These are phyloP conservation scores for Malurus cyaneus DNA, from an alignment of 2,113 vertebrate genomes.

Conservation along the genomic window DNA sequence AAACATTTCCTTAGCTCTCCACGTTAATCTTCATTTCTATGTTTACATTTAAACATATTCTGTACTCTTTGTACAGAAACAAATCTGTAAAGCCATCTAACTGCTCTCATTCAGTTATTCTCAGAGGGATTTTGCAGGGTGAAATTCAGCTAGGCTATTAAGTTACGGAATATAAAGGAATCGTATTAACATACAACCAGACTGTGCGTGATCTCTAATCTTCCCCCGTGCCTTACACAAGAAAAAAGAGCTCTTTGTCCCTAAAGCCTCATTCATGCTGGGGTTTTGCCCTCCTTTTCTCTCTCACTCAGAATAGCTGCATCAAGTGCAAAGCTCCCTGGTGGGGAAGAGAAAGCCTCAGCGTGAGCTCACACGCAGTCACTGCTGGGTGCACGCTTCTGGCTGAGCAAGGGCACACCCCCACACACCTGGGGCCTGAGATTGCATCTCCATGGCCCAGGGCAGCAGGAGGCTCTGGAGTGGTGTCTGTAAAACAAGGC, in stretches of 20 bases:
- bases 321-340: not conserved
- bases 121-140: not conserved
- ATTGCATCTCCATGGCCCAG: not conserved
- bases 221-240: not conserved
- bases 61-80: not conserved
- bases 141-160: constrained; percentile 1
- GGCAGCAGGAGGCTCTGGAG: not conserved
- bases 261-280: not conserved
- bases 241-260: constrained; percentile 34
- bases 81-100: not conserved
- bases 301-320: not conserved
- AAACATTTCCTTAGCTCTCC: not conserved
- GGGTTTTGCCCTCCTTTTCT: constrained; percentile 11
- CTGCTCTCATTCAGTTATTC: not conserved
- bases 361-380: fast-evolving
- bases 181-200: not conserved
- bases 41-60: not conserved
- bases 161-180: not conserved
- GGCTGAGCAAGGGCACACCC: not conserved
- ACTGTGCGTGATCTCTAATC: not conserved
- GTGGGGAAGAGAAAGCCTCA: not conserved
- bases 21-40: not conserved
- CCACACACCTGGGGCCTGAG: not conserved
- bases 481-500: not conserved
- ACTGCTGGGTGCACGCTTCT: not conserved